Base-by-base conservation (phyloP, 23 tunicate genomes). In the Clavelina lepadiformis region DNA sequence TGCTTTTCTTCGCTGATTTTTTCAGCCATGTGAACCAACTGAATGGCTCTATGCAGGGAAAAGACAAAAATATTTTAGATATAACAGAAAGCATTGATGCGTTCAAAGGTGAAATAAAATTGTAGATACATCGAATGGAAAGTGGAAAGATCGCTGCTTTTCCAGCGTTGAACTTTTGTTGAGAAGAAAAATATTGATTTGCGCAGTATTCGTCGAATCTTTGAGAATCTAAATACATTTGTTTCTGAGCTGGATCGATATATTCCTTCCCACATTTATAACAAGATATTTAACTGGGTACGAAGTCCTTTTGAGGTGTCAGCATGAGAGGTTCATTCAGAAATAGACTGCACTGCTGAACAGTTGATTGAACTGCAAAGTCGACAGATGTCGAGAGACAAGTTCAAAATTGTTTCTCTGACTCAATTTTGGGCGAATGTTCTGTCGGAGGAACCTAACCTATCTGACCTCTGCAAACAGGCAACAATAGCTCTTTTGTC, bases 91-190 rank as follows among this genome's bases (percentile, higher is more conserved):
- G n/a, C n/a, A n/a, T n/a, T n/a, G n/a, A n/a, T n/a, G n/a, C n/a
- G n/a, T n/a, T n/a, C n/a, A n/a, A n/a, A n/a, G n/a, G n/a, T n/a
- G n/a, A n/a, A 73, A 64, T 73, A 27, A 49, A 67, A 35, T 34
- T 75, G 81, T 75, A 62, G 74, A 65, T 65, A 74, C 81, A 65
- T 67, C 75, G 72, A 46, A 63, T 63, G 68, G 57, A 66, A 66
- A 45, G 20, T 66, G 72, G 72, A 35, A 66, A 66, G 72, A 45
- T 66, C 28, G 72, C 57, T 66, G 72, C 72, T 45, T 66, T 66
- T 66, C 72, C 72, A 25, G 57, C 57, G 4, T 45, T 45, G 19
- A 66, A 21, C 35, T 66, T 66, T 22, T 46, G 72, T 36, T 46
- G 27, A 68, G 76, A 60, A 47, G 62, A 45, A 73, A 56, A 73